Evolutionary conservation across 2,113 vertebrate genomes (phyloP), one percentile per base, ranked within the genome.

Genomic region (Sialia sialis): DNA sequence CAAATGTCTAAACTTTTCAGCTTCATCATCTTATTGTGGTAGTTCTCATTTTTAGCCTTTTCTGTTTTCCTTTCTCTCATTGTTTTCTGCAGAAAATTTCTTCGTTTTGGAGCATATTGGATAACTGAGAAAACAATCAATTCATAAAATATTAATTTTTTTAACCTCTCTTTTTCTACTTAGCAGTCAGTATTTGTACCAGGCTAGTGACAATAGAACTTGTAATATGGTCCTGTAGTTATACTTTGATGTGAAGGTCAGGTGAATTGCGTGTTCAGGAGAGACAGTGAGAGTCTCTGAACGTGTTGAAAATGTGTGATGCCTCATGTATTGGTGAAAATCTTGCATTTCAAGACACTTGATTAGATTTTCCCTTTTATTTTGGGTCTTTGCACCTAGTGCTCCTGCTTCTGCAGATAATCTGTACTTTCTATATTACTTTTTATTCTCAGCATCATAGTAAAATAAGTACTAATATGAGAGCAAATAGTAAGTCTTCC

Each of bases 81-180:
- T 85, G 19, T 77, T 95, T 92, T 62, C 32, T 85, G n/a, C 70
- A 82, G 56, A 22, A 85, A 74, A 43, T 68, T 77, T 84, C 59
- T 89, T 96, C 48, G 48, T 82, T 41, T 78, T 81, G 81, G n/a
- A 73, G 22, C 39, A 76, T 79, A 59, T 2, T 51, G 16, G 34
- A 30, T 74, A 91, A 77, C 66, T 86, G 87, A 93, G 58, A 63
- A 83, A 94, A 85, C 66, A 96, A 69, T 93, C 52, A 95, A 75
- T 95, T 86, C 16, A 85, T 66, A 32, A 95, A 89, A 70, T 90
- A 92, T 91, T 87, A 82, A 73, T 69, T 89, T 94, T 77, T 85
- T 64, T 78, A 73, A 20, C 14, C 10, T 48, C 41, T 90, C 16
- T 39, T 44, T 88, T 93, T 93, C 81, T 95, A 39, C 32, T 87